Percentiles rank a stretch among this genome's conserved stretches.
Evolutionary conservation across 2,113 vertebrate genomes (phyloP).

Genomic region (Halcyon senegalensis): DNA sequence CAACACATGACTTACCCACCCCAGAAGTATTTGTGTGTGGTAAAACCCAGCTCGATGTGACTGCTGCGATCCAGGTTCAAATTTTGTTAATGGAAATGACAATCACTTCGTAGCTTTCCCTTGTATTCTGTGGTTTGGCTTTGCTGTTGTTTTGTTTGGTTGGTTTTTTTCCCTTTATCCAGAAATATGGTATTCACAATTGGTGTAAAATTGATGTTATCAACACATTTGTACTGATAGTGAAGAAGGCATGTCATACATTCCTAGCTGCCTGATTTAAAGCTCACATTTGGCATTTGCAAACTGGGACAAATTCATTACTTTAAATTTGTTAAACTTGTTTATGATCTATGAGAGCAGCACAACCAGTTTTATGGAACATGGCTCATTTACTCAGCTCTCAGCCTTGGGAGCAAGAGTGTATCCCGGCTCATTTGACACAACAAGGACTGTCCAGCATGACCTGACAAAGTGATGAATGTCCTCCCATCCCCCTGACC

Average conservation of each 20-base stretch:
- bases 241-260: background rate
- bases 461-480: constrained; percentile 20
- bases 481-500: background rate
- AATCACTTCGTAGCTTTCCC: background rate
- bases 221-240: background rate
- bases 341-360: background rate
- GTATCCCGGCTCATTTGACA: background rate
- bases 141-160: background rate
- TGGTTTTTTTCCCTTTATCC: background rate
- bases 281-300: background rate
- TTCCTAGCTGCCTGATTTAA: background rate
- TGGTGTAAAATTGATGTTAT: background rate
- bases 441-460: background rate
- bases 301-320: background rate
- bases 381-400: background rate
- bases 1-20: background rate
- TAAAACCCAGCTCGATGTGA: background rate
- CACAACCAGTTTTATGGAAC: background rate
- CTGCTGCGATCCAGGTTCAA: background rate
- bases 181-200: background rate
- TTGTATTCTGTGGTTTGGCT: background rate
- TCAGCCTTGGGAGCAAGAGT: background rate
- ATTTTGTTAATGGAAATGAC: background rate
- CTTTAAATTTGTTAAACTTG: constrained; percentile 20
- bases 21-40: background rate